phyloP scores from a whole-genome alignment of 2,113 vertebrate genomes.

The Vulpes vulpes region DNA sequence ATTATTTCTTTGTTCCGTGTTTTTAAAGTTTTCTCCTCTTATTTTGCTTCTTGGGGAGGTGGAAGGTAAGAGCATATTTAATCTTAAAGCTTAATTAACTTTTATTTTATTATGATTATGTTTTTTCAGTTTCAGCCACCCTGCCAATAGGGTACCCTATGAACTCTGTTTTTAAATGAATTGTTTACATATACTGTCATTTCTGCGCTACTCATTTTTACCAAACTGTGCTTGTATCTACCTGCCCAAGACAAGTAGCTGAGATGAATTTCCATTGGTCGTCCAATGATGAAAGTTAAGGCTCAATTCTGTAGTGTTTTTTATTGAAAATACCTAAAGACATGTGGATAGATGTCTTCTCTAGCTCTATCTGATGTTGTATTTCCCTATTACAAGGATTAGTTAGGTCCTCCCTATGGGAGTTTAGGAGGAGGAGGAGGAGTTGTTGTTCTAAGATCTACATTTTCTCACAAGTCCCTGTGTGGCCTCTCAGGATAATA shows the following conservation, averaged over 20 bases:
- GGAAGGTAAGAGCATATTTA: not conserved
- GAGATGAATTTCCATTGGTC: not conserved
- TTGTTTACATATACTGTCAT: not conserved
- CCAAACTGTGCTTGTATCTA: not conserved
- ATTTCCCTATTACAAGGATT: constrained; percentile 1
- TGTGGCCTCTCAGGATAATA: not conserved
- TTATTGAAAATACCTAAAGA: not conserved
- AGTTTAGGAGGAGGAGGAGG: not conserved
- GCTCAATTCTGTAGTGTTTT: not conserved
- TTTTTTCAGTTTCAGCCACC: not conserved
- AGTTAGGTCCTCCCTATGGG: not conserved
- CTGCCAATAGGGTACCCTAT: not conserved
- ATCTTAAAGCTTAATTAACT: not conserved
- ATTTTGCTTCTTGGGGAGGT: not conserved
- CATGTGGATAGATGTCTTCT: not conserved
- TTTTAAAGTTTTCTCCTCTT: constrained; percentile 30
- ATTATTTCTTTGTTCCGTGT: not conserved
- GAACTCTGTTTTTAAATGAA: not conserved
- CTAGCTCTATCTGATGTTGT: not conserved
- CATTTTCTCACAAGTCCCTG: not conserved
- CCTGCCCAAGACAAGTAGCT: not conserved
- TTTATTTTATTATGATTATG: not conserved
- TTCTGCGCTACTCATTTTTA: not conserved
- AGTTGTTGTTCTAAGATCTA: not conserved
- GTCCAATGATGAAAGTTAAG: not conserved